Percentiles rank a stretch among this genome's conserved stretches.
These are phyloP conservation scores for Peromyscus nudipes DNA, from an alignment of 2,797 vertebrate species.

Conservation along the genomic window DNA sequence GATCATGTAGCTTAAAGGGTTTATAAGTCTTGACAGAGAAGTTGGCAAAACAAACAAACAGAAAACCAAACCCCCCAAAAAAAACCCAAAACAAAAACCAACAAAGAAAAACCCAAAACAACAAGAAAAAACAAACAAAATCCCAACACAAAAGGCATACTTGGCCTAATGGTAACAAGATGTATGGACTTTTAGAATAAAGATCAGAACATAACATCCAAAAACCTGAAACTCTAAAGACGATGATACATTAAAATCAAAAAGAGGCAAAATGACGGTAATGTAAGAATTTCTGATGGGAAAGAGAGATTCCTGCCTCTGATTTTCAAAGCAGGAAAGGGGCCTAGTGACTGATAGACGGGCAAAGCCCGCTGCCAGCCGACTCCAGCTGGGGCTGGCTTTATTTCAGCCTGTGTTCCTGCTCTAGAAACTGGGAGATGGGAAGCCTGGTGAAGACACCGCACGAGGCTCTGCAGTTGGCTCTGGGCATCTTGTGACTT, in stretches of 20 bases:
- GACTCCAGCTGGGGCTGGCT: neutral
- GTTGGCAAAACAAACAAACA: neutral
- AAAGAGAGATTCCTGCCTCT: neutral
- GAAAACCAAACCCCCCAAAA: too few species aligned
- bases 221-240: neutral
- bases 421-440: neutral
- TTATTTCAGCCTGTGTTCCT: neutral
- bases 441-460: accelerated
- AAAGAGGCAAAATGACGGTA: neutral
- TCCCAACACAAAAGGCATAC: neutral
- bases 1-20: neutral
- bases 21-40: neutral
- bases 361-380: neutral
- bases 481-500: neutral
- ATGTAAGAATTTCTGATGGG: neutral
- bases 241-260: neutral
- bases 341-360: neutral
- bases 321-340: neutral
- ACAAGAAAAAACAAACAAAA: neutral
- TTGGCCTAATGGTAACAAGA: neutral
- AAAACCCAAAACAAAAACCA: too few species aligned
- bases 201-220: neutral
- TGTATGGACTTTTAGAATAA: neutral
- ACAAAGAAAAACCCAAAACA: too few species aligned
- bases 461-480: accelerated